Evolutionary conservation across 2,888 invertebrate species (phyloP).

Genomic region (Nomada goodeniana): DNA sequence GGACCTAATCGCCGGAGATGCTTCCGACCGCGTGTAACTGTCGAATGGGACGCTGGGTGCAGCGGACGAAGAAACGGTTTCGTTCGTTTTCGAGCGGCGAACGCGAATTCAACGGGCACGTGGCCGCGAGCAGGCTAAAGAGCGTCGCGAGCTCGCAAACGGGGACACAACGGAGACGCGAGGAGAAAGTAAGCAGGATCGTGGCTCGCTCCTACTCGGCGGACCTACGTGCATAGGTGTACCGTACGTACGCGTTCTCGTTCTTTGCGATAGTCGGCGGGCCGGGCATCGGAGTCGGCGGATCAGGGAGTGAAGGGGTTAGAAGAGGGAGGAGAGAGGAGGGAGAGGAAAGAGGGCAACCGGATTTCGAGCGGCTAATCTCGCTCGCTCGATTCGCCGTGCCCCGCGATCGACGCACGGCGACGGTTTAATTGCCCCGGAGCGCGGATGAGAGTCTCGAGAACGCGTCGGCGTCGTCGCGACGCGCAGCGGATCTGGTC

Average conservation of each 20-base stretch:
- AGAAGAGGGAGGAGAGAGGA: no score
- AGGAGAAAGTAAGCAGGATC: conserved; percentile 45
- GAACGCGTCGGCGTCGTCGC: no score
- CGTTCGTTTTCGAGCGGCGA: conserved; percentile 13
- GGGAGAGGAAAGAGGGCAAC: conserved; percentile 27
- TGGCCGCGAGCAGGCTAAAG: conserved; percentile 21
- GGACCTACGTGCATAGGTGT: conserved; percentile 14
- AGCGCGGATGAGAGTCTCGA: no score
- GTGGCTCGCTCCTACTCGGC: conserved; percentile 20
- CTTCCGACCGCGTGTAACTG: conserved; percentile 7
- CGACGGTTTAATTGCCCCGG: not conserved
- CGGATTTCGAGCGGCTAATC: conserved; percentile 43
- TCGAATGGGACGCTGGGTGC: no score
- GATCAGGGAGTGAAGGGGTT: no score
- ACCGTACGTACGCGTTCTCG: conserved; percentile 20
- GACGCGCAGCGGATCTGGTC: no score
- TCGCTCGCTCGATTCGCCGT: not conserved
- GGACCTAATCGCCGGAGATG: conserved; percentile 23
- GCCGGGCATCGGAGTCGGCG: not conserved
- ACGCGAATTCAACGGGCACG: not conserved
- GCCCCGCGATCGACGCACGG: not conserved
- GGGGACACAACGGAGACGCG: conserved; percentile 56
- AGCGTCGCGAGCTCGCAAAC: conserved; percentile 41
- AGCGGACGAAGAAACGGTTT: no score
- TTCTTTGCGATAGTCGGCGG: conserved; percentile 15